These are phyloP conservation scores for Typhlichthys eigenmanni DNA, from an alignment of 2,797 vertebrate species.

Conservation along the genomic window DNA sequence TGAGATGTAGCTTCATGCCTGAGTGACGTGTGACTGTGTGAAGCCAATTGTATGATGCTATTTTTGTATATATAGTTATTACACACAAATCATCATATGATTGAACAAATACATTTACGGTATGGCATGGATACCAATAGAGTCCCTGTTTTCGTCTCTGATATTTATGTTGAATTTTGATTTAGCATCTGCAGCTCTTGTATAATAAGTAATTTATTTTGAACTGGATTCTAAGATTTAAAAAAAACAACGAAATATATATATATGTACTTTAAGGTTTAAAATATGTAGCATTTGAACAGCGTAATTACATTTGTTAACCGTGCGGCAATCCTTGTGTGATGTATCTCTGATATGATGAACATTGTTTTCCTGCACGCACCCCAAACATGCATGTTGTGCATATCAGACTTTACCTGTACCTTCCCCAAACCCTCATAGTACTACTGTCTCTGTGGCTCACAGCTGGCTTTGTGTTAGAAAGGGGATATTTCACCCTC, in stretches of 20 bases:
- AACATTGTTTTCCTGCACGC: constrained; percentile 68
- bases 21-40: constrained; percentile 54
- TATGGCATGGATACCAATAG: too few relatives aligned
- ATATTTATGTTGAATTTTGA: too few relatives aligned
- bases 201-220: too few relatives aligned
- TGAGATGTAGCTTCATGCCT: constrained; percentile 77
- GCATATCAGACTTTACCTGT: constrained; percentile 58
- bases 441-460: constrained; percentile 48
- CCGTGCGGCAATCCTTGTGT: constrained; percentile 5
- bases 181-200: too few relatives aligned
- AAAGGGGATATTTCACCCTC: constrained; percentile 46
- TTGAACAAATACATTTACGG: too few relatives aligned
- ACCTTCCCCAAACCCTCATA: constrained; percentile 18
- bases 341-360: constrained; percentile 55
- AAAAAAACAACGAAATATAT: too few relatives aligned
- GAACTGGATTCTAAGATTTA: too few relatives aligned
- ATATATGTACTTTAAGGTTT: constrained; percentile 28
- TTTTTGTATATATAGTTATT: too few relatives aligned
- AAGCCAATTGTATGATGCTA: too few relatives aligned
- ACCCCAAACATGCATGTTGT: constrained; percentile 72
- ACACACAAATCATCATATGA: too few relatives aligned
- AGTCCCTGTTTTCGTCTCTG: too few relatives aligned
- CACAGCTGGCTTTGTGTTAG: constrained; percentile 26
- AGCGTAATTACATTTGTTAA: constrained; percentile 46
- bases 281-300: constrained; percentile 74